Conservation (phyloP, 2,113 vertebrate species). For the Trogon melanurus region DNA sequence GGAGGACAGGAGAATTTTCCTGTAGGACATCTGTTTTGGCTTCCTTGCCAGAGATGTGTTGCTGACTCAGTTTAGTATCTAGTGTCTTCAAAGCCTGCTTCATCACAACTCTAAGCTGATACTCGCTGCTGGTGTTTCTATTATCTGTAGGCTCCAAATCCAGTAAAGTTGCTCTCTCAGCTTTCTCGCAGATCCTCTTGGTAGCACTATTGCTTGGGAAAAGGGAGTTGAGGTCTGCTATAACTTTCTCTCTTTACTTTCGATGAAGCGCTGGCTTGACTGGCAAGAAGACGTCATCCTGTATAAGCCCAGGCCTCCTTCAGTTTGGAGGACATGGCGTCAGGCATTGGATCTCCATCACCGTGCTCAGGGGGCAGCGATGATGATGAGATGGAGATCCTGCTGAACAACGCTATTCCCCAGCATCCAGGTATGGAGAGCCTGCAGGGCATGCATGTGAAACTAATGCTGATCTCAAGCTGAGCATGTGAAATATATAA, state of each 20-base stretch:
- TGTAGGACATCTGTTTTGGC: conserved; percentile 1
- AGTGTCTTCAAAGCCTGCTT: neutral
- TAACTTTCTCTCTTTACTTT: conserved; percentile 23
- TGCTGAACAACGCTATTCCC: conserved; percentile 76
- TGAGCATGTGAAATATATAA: neutral
- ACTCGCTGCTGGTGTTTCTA: neutral
- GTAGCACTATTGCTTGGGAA: conserved; percentile 13
- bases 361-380: conserved; percentile 80
- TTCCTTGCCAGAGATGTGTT: neutral
- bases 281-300: neutral
- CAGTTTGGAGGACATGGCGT: conserved; percentile 74
- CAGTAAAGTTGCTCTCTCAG: neutral
- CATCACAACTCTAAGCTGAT: neutral
- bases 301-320: conserved; percentile 20
- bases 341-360: conserved; percentile 79
- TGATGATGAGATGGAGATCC: conserved; percentile 81
- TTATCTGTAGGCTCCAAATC: neutral
- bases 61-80: conserved; percentile 37
- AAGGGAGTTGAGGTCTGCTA: neutral
- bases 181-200: neutral
- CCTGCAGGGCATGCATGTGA: neutral
- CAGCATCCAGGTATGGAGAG: conserved; percentile 70
- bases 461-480: neutral
- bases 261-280: neutral
- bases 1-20: neutral